A percentile compares a stretch with the other conserved stretches of the same genome.
Conservation (phyloP, 2,113 vertebrate genomes). For the Malurus elegans region DNA sequence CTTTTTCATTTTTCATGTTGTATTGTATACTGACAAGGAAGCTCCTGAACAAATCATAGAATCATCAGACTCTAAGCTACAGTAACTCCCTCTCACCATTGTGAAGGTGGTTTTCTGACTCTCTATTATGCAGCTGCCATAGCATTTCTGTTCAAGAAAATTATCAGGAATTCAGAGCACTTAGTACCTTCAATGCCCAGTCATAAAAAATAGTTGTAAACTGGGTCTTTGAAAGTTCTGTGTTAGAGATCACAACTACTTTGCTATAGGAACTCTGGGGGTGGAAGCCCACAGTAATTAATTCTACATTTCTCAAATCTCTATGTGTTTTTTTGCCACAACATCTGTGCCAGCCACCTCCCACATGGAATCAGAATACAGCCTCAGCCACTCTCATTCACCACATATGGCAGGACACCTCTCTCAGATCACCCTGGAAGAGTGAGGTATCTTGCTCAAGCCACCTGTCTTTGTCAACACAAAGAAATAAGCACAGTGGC, state of each 20-base stretch:
- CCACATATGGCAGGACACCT: background rate
- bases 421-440: background rate
- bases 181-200: background rate
- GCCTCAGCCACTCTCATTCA: background rate
- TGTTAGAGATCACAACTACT: background rate
- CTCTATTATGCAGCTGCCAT: background rate
- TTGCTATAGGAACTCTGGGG: background rate
- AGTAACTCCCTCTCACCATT: background rate
- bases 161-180: background rate
- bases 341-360: background rate
- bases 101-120: background rate
- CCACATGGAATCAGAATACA: background rate
- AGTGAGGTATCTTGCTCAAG: background rate
- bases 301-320: background rate
- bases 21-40: background rate
- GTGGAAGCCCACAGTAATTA: background rate
- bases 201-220: background rate
- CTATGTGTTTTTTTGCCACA: background rate
- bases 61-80: background rate
- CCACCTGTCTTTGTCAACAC: background rate
- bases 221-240: background rate
- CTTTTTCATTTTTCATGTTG: background rate
- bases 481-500: background rate
- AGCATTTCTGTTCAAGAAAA: background rate
- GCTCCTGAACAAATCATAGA: background rate